phyloP scores from a whole-genome alignment of 2,113 vertebrate genomes.

The Anhinga anhinga region DNA sequence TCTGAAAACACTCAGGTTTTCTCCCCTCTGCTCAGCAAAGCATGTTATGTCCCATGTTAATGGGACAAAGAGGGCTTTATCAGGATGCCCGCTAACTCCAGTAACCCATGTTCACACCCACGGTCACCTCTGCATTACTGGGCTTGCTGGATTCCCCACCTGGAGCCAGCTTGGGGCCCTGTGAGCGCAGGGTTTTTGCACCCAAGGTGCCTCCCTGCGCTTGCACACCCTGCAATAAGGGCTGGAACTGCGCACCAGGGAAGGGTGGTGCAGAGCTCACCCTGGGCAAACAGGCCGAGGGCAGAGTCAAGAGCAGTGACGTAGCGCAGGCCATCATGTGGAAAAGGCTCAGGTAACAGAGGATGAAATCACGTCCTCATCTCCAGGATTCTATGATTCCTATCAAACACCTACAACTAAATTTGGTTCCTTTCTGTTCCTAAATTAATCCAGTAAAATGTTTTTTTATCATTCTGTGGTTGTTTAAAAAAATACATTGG shows the following conservation, averaged over 20 bases:
- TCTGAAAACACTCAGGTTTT: not conserved
- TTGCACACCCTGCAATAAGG: not conserved
- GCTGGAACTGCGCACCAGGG: rapidly evolving
- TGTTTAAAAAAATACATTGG: not conserved
- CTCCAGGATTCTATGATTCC: not conserved
- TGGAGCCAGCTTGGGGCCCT: no score
- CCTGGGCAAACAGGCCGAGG: not conserved
- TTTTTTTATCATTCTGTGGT: rapidly evolving
- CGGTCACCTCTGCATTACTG: rapidly evolving
- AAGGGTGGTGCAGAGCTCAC: not conserved
- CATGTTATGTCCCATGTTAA: not conserved
- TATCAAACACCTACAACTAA: not conserved
- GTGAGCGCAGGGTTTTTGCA: rapidly evolving
- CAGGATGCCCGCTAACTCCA: not conserved
- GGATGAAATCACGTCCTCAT: not conserved
- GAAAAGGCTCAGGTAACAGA: not conserved
- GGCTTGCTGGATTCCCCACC: not conserved
- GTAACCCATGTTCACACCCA: not conserved
- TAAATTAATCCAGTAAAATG: not conserved
- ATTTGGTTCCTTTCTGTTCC: not conserved
- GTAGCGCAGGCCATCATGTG: rapidly evolving
- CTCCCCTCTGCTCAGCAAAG: not conserved
- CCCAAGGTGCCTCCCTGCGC: rapidly evolving
- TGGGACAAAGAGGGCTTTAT: not conserved
- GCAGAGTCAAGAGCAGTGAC: not conserved